Evolutionary conservation across 2,888 invertebrate species (phyloP), one percentile per base, ranked within the genome.

Genomic region (Lomographa bimaculata): DNA sequence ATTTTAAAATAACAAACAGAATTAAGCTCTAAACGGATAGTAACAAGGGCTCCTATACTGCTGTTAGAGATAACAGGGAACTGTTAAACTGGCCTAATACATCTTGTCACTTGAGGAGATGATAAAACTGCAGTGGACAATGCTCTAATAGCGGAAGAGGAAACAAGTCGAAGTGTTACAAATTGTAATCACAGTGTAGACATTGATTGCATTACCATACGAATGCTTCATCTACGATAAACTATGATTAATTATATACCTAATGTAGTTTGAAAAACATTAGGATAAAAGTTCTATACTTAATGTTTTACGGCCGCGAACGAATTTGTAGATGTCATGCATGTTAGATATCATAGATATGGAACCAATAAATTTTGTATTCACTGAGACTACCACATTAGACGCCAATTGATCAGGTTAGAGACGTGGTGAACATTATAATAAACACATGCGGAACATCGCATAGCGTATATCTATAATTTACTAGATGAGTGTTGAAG

Each of bases 41-140:
- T 40, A 33, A 51, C 50, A 64, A 60, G 71, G 61, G 49, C 36
- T 55, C 52, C 44, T 54, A 50, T 59, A 55, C 49, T 57, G 48
- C 42, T 40, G 14, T 44, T 46, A 26, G 39, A 39, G 42, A 57
- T 49, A 47, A 58, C 45, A 41, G 19, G 45, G 43, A 57, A n/a
- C 60, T 59, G 62, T 76, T 67, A 71, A 73, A 73, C 67, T 74
- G 71, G 60, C 71, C 71, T 67, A 79, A 80, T 78, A 78, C 71
- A 77, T 80, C 76, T 80, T 75, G 74, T 72, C 76, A 77, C 68
- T 78, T 66, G 64, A 71, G 71, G 66, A 76, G 71, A 76, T 77
- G 68, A 78, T 82, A 80, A 73, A 80, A 80, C 79, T 82, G 74
- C 75, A 80, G 68, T 74, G 74, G 74, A 71, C 69, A 66, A 51